These are phyloP conservation scores for Junonia oenone DNA, from an alignment of 2,888 invertebrate species.

Conservation along the genomic window DNA sequence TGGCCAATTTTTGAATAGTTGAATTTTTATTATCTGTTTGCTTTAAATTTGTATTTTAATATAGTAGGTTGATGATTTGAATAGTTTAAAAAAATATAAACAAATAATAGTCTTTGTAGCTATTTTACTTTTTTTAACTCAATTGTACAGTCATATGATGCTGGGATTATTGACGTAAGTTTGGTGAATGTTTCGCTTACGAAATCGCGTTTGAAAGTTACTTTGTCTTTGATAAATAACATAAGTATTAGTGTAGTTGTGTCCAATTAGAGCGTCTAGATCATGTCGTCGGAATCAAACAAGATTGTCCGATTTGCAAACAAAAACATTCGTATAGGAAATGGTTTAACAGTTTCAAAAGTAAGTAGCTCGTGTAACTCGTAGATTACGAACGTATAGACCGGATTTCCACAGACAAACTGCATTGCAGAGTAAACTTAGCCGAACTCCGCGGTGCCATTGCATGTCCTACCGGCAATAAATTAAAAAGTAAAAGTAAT, in stretches of 20 bases:
- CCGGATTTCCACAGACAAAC: conserved; percentile 22
- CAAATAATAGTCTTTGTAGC: too few relatives aligned
- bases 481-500: conserved; percentile 41
- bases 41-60: background rate
- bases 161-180: too few relatives aligned
- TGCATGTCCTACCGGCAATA: conserved; percentile 33
- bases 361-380: background rate
- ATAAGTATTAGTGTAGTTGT: too few relatives aligned
- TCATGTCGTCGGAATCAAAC: background rate
- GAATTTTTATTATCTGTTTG: background rate
- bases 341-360: background rate
- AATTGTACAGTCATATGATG: too few relatives aligned
- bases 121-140: too few relatives aligned
- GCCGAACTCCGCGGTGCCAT: conserved; percentile 29
- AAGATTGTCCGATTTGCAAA: background rate
- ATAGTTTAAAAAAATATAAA: too few relatives aligned
- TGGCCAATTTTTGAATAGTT: conserved; percentile 8
- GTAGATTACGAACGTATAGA: conserved; percentile 6
- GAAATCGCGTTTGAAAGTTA: too few relatives aligned
- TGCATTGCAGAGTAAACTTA: conserved; percentile 33
- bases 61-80: background rate
- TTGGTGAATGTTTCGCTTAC: too few relatives aligned
- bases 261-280: background rate
- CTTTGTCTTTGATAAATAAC: too few relatives aligned
- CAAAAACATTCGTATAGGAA: background rate